These are phyloP conservation scores for Trissolcus japonicus DNA, from an alignment of 2,888 invertebrate species.

Conservation along the genomic window DNA sequence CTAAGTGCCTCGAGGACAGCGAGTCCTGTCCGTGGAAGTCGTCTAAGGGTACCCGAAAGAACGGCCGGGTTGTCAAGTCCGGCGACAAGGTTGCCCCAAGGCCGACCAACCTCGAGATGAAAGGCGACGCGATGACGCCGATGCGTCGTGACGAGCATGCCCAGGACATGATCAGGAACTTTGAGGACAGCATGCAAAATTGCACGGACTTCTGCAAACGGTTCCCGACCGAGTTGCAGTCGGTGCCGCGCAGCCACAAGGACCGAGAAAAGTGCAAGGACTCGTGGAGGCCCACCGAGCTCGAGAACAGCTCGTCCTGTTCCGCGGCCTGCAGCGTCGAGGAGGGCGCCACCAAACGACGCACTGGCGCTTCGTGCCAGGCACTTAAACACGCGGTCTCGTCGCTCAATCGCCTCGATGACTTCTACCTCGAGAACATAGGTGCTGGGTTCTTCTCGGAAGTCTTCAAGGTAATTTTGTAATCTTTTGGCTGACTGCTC, in stretches of 20 bases:
- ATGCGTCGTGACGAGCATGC: slow-evolving; percentile 36
- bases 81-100: slow-evolving; percentile 3
- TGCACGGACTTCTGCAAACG: slow-evolving; percentile 63
- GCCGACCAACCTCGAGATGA: slow-evolving; percentile 21
- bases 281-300: slow-evolving; percentile 73
- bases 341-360: slow-evolving; percentile 67
- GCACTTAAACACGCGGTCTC: slow-evolving; percentile 94
- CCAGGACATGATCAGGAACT: slow-evolving; percentile 20
- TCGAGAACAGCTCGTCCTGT: slow-evolving; percentile 64
- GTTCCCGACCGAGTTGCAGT: slow-evolving; percentile 72
- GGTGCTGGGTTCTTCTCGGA: slow-evolving; percentile 98
- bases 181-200: slow-evolving; percentile 62
- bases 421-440: slow-evolving; percentile 94
- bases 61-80: not conserved
- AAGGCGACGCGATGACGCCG: not conserved
- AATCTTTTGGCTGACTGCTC: no score
- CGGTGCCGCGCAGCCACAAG: slow-evolving; percentile 70
- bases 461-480: slow-evolving; percentile 91
- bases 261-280: slow-evolving; percentile 73
- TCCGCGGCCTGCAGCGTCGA: slow-evolving; percentile 57
- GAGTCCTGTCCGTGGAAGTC: slow-evolving; percentile 26
- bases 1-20: slow-evolving; percentile 64
- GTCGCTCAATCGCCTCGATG: slow-evolving; percentile 93
- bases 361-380: slow-evolving; percentile 88
- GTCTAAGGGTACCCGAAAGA: slow-evolving; percentile 1